These are phyloP conservation scores for Plecotus auritus DNA, from an alignment of 2,113 vertebrate species.

Conservation along the genomic window DNA sequence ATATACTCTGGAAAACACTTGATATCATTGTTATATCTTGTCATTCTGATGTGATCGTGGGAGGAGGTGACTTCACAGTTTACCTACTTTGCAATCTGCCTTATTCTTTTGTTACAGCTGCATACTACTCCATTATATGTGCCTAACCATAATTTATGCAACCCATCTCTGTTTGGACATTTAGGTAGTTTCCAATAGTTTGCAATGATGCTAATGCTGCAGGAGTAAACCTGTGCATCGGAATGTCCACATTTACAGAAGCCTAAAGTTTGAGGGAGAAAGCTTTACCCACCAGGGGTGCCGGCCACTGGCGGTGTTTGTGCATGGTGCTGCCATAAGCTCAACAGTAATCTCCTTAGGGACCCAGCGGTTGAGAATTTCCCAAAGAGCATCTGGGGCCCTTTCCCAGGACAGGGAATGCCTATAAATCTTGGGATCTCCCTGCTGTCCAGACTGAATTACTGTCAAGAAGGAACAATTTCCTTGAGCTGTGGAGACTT, in stretches of 20 bases:
- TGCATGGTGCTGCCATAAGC: not conserved
- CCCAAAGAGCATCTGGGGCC: not conserved
- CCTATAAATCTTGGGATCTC: not conserved
- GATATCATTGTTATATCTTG: not conserved
- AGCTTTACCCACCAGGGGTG: not conserved
- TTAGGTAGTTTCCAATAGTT: not conserved
- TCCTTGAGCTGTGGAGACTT: not conserved
- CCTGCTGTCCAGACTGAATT: not conserved
- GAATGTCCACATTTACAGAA: not conserved
- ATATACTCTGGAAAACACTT: not conserved
- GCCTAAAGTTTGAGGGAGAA: not conserved
- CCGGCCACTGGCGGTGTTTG: not conserved
- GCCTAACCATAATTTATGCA: not conserved
- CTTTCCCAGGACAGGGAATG: not conserved
- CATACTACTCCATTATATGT: not conserved
- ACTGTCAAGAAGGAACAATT: not conserved
- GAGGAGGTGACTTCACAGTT: not conserved
- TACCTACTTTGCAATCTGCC: not conserved
- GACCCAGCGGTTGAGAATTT: not conserved
- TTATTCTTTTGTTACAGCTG: not conserved
- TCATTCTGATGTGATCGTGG: not conserved
- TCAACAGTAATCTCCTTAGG: not conserved
- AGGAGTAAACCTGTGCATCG: not conserved
- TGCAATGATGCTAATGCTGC: not conserved
- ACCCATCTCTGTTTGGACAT: not conserved